These are phyloP conservation scores for Oncorhynchus gorbuscha DNA, from an alignment of 2,113 vertebrate genomes.

Conservation along the genomic window DNA sequence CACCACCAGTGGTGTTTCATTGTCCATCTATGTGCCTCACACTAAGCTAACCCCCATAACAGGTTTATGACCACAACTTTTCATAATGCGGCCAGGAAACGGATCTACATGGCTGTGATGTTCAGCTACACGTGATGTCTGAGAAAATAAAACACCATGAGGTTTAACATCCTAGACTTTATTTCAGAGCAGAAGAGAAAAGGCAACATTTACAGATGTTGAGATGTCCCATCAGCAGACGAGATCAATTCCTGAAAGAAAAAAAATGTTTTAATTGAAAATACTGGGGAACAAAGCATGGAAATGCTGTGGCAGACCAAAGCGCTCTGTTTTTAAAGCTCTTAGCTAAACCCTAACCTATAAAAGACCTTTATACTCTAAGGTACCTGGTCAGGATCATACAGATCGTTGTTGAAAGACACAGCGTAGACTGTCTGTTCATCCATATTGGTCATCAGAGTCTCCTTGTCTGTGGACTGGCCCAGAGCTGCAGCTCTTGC, in stretches of 20 bases:
- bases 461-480: slow-evolving; percentile 64
- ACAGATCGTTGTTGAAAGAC: slow-evolving; percentile 50
- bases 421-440: slow-evolving; percentile 17
- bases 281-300: no score
- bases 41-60: no score
- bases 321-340: no score
- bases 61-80: no score
- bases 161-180: neutral
- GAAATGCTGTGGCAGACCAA: no score
- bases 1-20: no score
- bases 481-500: slow-evolving; percentile 22
- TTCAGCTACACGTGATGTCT: neutral
- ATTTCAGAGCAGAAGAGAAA: neutral
- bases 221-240: neutral
- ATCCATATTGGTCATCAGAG: slow-evolving; percentile 67
- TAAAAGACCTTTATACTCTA: no score
- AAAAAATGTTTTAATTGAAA: neutral
- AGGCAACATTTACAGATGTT: neutral
- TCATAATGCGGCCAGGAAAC: no score
- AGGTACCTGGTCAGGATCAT: slow-evolving; percentile 46
- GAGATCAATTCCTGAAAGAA: neutral
- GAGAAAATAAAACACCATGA: neutral
- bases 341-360: no score
- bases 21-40: no score
- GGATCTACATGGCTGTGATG: no score